phyloP scores from a whole-genome alignment of 2,888 invertebrate genomes.

The Sphaerophoria rueppellii region DNA sequence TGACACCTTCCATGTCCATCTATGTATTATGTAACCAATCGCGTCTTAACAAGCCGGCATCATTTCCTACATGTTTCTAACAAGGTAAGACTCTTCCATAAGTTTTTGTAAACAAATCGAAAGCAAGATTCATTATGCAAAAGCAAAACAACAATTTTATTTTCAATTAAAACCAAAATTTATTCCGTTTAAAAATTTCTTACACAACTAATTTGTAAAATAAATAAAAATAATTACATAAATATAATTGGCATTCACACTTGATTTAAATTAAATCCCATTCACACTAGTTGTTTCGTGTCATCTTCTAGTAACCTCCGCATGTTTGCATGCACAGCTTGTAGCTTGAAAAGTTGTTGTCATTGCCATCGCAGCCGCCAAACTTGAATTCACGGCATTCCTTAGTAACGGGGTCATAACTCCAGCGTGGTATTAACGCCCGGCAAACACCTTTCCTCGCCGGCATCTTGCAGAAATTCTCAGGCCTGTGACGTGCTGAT shows the following conservation, averaged over 20 bases:
- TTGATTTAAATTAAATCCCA: conserved; percentile 20
- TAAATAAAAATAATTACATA: conserved; percentile 19
- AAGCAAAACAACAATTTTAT: neutral
- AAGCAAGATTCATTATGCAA: neutral
- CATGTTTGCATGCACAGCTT: conserved; percentile 83
- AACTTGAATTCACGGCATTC: conserved; percentile 84
- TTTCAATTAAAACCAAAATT: neutral
- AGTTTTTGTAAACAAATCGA: too few species aligned
- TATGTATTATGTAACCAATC: too few species aligned
- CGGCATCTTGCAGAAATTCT: conserved; percentile 80
- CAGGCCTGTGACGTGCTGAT: conserved; percentile 78
- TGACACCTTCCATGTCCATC: too few species aligned
- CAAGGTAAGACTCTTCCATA: too few species aligned
- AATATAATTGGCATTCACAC: conserved; percentile 3
- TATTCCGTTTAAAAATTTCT: neutral
- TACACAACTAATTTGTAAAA: conserved; percentile 20
- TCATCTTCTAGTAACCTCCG: conserved; percentile 77
- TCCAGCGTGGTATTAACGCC: conserved; percentile 81
- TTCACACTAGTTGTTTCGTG: neutral
- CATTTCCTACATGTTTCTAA: too few species aligned
- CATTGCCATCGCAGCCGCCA: conserved; percentile 84
- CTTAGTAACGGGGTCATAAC: conserved; percentile 82
- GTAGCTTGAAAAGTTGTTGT: conserved; percentile 83
- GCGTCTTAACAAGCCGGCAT: too few species aligned
- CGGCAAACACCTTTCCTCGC: conserved; percentile 82